phyloP scores from a whole-genome alignment of 2,113 vertebrate species.

The Mesoclemmys tuberculata region DNA sequence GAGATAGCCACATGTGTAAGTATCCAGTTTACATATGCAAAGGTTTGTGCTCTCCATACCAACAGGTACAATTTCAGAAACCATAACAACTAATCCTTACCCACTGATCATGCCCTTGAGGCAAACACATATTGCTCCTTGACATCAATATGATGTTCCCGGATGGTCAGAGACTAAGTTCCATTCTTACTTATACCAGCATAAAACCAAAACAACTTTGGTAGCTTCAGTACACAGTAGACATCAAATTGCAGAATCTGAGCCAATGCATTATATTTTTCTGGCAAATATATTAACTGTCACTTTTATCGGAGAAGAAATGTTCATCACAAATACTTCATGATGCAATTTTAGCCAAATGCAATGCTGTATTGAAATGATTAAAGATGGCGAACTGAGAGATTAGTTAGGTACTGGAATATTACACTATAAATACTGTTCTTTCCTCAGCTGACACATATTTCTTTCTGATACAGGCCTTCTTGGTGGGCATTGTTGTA shows the following conservation, averaged over 20 bases:
- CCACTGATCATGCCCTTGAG: not conserved
- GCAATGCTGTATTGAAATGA: not conserved
- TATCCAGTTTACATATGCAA: not conserved
- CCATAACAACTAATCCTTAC: not conserved
- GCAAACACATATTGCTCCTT: not conserved
- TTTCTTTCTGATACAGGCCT: slow-evolving; percentile 81
- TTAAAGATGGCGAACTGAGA: not conserved
- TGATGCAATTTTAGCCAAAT: fast-evolving
- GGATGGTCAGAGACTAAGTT: not conserved
- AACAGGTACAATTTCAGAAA: not conserved
- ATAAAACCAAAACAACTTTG: not conserved
- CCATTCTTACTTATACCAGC: not conserved
- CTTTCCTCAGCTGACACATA: not conserved
- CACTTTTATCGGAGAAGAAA: not conserved
- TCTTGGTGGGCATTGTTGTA: slow-evolving; percentile 94
- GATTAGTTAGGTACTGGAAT: fast-evolving
- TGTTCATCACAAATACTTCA: not conserved
- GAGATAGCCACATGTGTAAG: not conserved
- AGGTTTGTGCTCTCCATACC: not conserved
- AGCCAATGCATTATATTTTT: not conserved
- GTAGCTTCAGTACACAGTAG: not conserved
- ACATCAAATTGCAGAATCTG: not conserved
- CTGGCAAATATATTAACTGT: not conserved
- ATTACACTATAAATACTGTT: not conserved
- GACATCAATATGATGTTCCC: not conserved